A percentile compares a stretch with the other conserved stretches of the same genome.
Conservation (phyloP, 2,797 vertebrate species). For the Vireo griseus region DNA sequence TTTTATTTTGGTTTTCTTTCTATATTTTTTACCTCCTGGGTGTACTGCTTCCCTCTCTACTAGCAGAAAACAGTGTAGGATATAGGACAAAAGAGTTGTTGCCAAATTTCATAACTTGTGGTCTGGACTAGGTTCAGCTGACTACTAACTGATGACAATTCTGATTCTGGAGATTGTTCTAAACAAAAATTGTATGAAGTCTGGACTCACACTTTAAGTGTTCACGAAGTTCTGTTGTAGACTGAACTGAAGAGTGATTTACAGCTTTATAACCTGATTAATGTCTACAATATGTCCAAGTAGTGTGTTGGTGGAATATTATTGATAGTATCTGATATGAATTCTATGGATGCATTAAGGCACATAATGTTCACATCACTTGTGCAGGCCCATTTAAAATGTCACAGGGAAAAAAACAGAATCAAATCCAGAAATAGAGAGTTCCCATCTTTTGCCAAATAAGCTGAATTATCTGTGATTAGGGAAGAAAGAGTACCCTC, state of each 20-base stretch:
- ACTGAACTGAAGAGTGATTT: neutral
- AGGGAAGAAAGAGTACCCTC: neutral
- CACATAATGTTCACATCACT: neutral
- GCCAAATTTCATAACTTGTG: neutral
- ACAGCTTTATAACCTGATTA: neutral
- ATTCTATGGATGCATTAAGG: neutral
- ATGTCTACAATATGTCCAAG: neutral
- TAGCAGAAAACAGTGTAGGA: neutral
- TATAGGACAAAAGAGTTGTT: neutral
- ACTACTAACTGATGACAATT: neutral
- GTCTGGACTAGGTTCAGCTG: neutral
- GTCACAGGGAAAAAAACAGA: neutral
- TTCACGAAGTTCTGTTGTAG: accelerated
- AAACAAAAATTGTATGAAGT: neutral
- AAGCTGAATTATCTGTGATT: neutral
- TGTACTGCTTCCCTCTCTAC: neutral
- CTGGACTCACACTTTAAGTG: neutral
- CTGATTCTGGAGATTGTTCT: neutral
- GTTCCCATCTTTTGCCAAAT: neutral
- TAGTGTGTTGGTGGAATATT: neutral
- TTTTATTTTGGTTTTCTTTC: neutral
- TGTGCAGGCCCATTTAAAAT: neutral
- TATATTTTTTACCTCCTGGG: accelerated
- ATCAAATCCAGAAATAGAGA: neutral
- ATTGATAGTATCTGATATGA: neutral